These are phyloP conservation scores for Cantharis rustica DNA, from an alignment of 2,888 invertebrate genomes.

Conservation along the genomic window DNA sequence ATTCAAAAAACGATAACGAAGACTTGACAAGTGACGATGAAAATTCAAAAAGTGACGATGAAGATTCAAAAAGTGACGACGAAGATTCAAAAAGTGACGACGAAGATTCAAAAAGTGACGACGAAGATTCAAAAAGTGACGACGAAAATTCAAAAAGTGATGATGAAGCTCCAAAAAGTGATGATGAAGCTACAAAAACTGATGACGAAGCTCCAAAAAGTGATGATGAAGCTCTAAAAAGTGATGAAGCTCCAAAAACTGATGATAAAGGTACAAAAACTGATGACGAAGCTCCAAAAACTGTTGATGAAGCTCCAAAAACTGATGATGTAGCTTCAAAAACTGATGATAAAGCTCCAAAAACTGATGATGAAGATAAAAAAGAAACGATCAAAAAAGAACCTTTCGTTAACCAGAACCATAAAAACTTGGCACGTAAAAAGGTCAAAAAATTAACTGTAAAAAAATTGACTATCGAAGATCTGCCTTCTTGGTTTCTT, in stretches of 20 bases:
- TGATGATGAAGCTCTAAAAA: conserved; percentile 29
- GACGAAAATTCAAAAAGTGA: neutral
- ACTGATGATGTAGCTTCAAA: conserved; percentile 28
- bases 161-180: neutral
- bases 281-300: neutral
- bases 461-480: neutral
- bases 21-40: neutral
- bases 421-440: neutral
- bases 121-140: neutral
- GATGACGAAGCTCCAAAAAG: conserved; percentile 26
- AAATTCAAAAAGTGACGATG: neutral
- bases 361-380: neutral
- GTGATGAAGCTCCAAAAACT: neutral
- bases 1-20: neutral
- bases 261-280: neutral
- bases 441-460: neutral
- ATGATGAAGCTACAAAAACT: neutral
- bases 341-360: conserved; percentile 18
- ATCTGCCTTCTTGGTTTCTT: conserved; percentile 68
- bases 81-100: conserved; percentile 5
- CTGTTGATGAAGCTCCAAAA: neutral
- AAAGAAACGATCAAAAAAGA: neutral
- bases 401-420: neutral
- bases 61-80: conserved; percentile 12
- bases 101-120: neutral